A percentile compares a stretch with the other conserved stretches of the same genome.
These are phyloP conservation scores for Myathropa florea DNA, from an alignment of 2,888 invertebrate genomes.

Conservation along the genomic window DNA sequence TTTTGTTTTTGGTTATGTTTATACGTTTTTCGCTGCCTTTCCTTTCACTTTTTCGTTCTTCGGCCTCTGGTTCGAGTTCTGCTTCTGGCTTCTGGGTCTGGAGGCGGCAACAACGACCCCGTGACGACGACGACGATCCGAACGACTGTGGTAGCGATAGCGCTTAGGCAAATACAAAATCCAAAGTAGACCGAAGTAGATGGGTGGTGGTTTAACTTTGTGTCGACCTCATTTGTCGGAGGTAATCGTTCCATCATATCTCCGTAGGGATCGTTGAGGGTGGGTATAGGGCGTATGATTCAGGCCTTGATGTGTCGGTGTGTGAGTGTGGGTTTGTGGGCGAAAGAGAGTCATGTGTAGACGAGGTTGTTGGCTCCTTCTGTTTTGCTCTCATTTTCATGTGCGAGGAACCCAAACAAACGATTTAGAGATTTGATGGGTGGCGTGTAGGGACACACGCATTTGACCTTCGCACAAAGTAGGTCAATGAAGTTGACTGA, in stretches of 20 bases:
- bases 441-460: conserved; percentile 34
- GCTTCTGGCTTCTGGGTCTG: not conserved
- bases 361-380: conserved; percentile 36
- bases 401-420: conserved; percentile 58
- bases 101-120: not conserved
- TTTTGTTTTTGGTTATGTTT: conserved; percentile 65
- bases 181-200: conserved; percentile 32
- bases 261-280: conserved; percentile 30
- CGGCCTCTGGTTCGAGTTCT: too few relatives aligned
- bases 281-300: not conserved
- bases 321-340: conserved; percentile 4
- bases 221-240: conserved; percentile 62
- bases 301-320: not conserved
- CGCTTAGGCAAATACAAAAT: conserved; percentile 61
- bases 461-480: conserved; percentile 30
- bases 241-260: conserved; percentile 66
- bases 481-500: conserved; percentile 37
- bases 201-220: conserved; percentile 66
- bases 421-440: conserved; percentile 49
- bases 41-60: conserved; percentile 52
- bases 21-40: conserved; percentile 49
- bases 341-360: conserved; percentile 28
- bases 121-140: not conserved
- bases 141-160: not conserved
- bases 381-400: conserved; percentile 31